Percentiles rank a stretch among this genome's conserved stretches.
Evolutionary conservation across 2,113 vertebrate species (phyloP).

Genomic region (Scomber scombrus): DNA sequence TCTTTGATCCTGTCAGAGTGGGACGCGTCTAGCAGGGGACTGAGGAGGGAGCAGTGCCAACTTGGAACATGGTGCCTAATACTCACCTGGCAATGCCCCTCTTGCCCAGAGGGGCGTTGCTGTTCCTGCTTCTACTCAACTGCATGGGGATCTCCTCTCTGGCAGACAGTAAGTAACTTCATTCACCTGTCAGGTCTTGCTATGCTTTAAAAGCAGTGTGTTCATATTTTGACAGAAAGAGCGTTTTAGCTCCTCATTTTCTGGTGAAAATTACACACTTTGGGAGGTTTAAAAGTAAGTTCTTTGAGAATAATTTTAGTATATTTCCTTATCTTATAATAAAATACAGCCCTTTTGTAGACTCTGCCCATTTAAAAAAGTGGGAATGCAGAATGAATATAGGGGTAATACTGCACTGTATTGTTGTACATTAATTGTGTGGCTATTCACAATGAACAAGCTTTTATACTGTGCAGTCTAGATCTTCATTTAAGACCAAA

Average conservation of each 20-base stretch:
- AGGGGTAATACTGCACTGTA: neutral
- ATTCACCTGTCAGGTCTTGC: conserved; percentile 9
- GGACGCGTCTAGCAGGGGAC: conserved; percentile 82
- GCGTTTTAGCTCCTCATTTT: conserved; percentile 10
- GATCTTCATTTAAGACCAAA: conserved; percentile 34
- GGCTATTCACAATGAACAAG: neutral
- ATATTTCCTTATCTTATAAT: neutral
- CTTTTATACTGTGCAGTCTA: neutral
- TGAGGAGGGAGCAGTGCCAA: conserved; percentile 85
- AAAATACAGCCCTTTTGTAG: neutral
- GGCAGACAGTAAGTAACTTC: conserved; percentile 91
- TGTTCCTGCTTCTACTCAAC: conserved; percentile 88
- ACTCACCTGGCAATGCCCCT: conserved; percentile 81
- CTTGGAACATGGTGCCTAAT: conserved; percentile 93
- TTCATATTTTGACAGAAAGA: conserved; percentile 11
- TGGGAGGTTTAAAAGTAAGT: conserved; percentile 2
- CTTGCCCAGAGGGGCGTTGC: conserved; percentile 78
- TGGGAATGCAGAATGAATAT: too few relatives aligned
- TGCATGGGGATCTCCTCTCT: conserved; percentile 85
- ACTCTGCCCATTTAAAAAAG: too few relatives aligned
- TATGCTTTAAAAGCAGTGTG: neutral
- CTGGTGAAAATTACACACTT: neutral
- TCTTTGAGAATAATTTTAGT: conserved; percentile 12
- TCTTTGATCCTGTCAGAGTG: conserved; percentile 86
- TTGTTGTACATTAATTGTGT: conserved; percentile 30